Conservation (phyloP, 2,797 vertebrate species). For the Hemitrygon akajei region DNA sequence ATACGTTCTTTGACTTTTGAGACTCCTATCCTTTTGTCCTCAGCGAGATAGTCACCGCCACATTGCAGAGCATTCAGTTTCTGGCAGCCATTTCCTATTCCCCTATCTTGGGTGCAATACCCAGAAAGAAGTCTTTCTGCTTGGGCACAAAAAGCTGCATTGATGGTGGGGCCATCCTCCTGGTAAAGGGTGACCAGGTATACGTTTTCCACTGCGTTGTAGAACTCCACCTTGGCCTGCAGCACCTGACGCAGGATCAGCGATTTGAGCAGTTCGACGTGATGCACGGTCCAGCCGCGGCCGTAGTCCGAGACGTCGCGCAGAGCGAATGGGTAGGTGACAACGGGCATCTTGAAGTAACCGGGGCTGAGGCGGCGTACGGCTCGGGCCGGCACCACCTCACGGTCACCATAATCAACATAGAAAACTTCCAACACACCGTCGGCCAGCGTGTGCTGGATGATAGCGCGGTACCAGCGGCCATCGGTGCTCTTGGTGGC, state of each 20-base stretch:
- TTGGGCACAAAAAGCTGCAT: constrained; percentile 44
- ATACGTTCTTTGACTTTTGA: rapidly evolving
- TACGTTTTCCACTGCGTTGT: constrained; percentile 74
- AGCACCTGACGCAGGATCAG: constrained; percentile 67
- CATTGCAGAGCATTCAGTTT: neutral
- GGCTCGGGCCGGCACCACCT: constrained; percentile 62
- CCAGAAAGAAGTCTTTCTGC: constrained; percentile 47
- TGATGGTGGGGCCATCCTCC: constrained; percentile 71
- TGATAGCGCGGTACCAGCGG: constrained; percentile 72
- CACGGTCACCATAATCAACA: constrained; percentile 80
- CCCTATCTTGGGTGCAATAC: constrained; percentile 39
- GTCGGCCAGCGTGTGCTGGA: constrained; percentile 58
- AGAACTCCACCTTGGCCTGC: constrained; percentile 74
- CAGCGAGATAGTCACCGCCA: neutral
- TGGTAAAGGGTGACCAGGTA: constrained; percentile 77
- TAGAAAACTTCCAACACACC: constrained; percentile 70
- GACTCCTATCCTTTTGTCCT: neutral
- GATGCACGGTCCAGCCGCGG: constrained; percentile 66
- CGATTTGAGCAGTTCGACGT: constrained; percentile 63
- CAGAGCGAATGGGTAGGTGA: constrained; percentile 79
- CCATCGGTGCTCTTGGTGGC: constrained; percentile 74
- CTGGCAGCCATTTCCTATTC: neutral
- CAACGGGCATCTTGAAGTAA: constrained; percentile 82
- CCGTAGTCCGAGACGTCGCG: constrained; percentile 70
- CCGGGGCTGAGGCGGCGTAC: constrained; percentile 65